Conservation (phyloP, 2,888 invertebrate genomes). For the Hipparchia sbordonii region DNA sequence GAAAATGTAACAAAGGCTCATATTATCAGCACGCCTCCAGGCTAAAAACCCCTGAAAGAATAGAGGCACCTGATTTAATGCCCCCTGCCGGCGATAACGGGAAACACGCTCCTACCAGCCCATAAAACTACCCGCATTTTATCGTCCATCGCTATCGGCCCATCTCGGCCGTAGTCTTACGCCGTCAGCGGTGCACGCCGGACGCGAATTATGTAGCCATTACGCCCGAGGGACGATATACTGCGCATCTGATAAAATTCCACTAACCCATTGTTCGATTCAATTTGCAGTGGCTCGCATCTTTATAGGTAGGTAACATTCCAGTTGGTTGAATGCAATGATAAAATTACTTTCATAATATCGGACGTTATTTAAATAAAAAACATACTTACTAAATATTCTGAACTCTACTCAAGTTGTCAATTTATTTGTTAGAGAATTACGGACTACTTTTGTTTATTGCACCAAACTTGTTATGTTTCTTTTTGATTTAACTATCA, state of each 20-base stretch:
- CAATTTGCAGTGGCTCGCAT: conserved; percentile 33
- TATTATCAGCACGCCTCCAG: conserved; percentile 26
- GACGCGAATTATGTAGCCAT: conserved; percentile 69
- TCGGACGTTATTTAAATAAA: not conserved
- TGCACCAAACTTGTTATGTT: not conserved
- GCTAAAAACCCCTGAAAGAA: conserved; percentile 47
- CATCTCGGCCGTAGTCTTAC: conserved; percentile 66
- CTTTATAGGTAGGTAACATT: conserved; percentile 22
- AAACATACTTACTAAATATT: too few relatives aligned
- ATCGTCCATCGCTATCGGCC: conserved; percentile 67
- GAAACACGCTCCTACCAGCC: conserved; percentile 65
- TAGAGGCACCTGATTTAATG: conserved; percentile 75
- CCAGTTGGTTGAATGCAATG: conserved; percentile 19
- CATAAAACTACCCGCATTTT: conserved; percentile 74
- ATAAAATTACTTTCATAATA: conserved; percentile 22
- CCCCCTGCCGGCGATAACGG: conserved; percentile 68
- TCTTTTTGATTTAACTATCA: not conserved
- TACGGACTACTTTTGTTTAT: too few relatives aligned
- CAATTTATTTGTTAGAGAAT: too few relatives aligned
- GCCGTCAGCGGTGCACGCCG: conserved; percentile 63
- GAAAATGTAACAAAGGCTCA: conserved; percentile 25
- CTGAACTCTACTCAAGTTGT: too few relatives aligned
- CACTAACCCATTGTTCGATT: conserved; percentile 47
- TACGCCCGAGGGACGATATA: conserved; percentile 62
- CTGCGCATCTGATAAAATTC: conserved; percentile 57